Conservation (phyloP, 2,888 invertebrate genomes). For the Lamellibrachia satsuma region DNA sequence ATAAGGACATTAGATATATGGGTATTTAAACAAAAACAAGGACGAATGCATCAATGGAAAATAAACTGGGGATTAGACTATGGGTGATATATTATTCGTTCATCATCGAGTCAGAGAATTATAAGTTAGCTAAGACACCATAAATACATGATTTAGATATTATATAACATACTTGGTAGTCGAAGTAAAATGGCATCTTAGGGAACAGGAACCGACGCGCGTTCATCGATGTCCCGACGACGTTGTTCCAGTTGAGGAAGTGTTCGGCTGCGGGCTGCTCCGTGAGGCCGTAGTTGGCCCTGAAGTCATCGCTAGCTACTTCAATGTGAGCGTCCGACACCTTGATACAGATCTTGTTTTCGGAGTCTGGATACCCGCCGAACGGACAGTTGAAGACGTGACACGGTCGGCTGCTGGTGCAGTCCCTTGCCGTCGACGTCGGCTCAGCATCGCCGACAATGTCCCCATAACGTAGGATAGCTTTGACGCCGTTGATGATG, state of each 20-base stretch:
- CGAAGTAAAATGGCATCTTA: background rate
- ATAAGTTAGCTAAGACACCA: background rate
- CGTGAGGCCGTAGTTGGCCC: background rate
- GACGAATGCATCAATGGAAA: background rate
- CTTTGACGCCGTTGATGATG: background rate
- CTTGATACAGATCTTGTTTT: slow-evolving; percentile 29
- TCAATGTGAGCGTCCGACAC: background rate
- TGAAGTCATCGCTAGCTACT: background rate
- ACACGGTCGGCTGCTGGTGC: slow-evolving; percentile 24
- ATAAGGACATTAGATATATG: background rate
- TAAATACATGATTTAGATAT: background rate
- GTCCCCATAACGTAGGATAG: slow-evolving; percentile 23
- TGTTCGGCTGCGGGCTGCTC: slow-evolving; percentile 21
- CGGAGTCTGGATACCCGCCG: slow-evolving; percentile 25
- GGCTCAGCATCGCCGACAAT: background rate
- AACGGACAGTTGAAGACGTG: slow-evolving; percentile 34
- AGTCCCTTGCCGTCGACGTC: background rate
- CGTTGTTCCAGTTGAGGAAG: slow-evolving; percentile 28
- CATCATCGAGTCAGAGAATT: background rate
- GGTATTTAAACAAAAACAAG: background rate
- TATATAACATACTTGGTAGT: background rate
- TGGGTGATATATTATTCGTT: background rate
- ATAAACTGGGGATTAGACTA: background rate
- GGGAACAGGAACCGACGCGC: slow-evolving; percentile 21
- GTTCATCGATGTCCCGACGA: slow-evolving; percentile 24